Conservation (phyloP, 2,888 invertebrate genomes). For the Meteorus colon region DNA sequence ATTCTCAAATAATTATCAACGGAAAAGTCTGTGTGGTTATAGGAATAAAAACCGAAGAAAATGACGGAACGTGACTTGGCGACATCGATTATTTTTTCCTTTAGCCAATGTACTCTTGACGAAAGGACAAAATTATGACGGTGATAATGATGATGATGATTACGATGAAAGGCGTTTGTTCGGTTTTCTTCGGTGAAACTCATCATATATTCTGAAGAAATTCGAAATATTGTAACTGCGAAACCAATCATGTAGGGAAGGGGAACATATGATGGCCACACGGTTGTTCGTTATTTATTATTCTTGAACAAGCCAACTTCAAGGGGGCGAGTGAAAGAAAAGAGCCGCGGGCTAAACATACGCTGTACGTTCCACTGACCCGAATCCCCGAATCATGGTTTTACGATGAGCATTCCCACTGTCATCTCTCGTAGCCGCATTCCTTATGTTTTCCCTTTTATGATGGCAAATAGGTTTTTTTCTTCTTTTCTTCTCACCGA, state of each 20-base stretch:
- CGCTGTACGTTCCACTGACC: conserved; percentile 55
- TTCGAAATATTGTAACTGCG: conserved; percentile 37
- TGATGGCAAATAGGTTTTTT: conserved; percentile 9
- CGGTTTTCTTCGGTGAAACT: conserved; percentile 40
- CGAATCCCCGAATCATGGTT: conserved; percentile 52
- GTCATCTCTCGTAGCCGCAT: conserved; percentile 36
- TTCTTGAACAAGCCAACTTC: conserved; percentile 6
- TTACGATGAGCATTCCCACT: conserved; percentile 32
- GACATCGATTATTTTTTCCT: conserved; percentile 28
- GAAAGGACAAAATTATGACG: background rate
- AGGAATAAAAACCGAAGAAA: conserved; percentile 23
- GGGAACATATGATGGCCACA: conserved; percentile 38
- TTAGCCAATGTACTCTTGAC: background rate
- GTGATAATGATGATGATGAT: background rate
- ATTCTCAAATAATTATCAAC: background rate
- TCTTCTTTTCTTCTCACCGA: background rate
- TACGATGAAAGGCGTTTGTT: conserved; percentile 66
- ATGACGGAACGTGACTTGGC: conserved; percentile 15
- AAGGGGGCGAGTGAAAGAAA: conserved; percentile 5
- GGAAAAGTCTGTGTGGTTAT: background rate
- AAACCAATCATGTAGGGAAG: conserved; percentile 23
- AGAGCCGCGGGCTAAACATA: conserved; percentile 48
- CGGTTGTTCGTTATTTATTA: conserved; percentile 55
- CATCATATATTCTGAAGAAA: conserved; percentile 32
- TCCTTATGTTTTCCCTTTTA: conserved; percentile 35